Evolutionary conservation across 2,113 vertebrate genomes (phyloP).

Genomic region (Rhagologus leucostigma): DNA sequence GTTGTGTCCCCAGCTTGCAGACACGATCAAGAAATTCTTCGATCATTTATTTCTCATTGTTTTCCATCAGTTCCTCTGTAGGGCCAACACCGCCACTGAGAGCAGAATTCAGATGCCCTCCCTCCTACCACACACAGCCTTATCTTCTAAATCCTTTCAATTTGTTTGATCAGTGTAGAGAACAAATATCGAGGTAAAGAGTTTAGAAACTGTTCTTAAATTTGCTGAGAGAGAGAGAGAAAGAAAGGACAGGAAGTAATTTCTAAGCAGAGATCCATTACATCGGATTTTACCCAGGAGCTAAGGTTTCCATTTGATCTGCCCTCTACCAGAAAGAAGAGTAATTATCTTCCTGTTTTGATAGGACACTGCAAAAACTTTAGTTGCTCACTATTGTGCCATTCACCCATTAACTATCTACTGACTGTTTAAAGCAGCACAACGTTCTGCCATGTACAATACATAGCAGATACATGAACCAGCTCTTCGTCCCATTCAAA

Average conservation of each 20-base stretch:
- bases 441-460: neutral
- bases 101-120: neutral
- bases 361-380: neutral
- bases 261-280: neutral
- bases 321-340: neutral
- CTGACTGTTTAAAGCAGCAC: neutral
- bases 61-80: neutral
- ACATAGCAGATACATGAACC: neutral
- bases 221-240: neutral
- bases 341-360: neutral
- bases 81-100: neutral
- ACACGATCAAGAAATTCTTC: neutral
- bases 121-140: neutral
- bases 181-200: neutral
- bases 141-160: neutral
- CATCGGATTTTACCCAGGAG: neutral
- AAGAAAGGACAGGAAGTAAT: neutral
- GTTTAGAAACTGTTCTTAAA: neutral
- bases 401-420: neutral
- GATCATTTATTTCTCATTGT: neutral
- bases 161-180: neutral
- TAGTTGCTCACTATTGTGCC: neutral
- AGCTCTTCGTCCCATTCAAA: neutral
- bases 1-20: neutral
- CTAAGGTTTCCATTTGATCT: neutral